A percentile compares a stretch with the other conserved stretches of the same genome.
phyloP scores from a whole-genome alignment of 92 coral and sea anemone species.

The Pocillopora grandis region DNA sequence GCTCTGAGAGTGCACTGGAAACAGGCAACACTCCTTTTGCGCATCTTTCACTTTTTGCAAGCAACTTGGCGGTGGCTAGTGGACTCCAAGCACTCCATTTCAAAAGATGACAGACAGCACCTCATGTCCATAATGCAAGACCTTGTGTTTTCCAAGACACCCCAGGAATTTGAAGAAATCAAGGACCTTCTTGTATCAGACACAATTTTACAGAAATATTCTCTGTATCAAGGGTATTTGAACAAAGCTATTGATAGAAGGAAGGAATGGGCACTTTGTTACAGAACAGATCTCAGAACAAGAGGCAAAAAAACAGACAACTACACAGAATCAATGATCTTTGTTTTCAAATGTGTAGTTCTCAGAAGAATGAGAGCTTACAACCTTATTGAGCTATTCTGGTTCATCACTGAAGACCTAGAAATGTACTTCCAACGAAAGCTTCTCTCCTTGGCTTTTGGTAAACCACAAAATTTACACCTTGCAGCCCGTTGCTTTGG shows the following conservation, averaged over 20 bases:
- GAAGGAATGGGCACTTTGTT: slow-evolving; percentile 50
- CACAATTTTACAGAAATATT: slow-evolving; percentile 30
- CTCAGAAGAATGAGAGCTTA: slow-evolving; percentile 48
- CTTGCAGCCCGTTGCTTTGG: slow-evolving; percentile 59
- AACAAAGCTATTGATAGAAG: slow-evolving; percentile 38
- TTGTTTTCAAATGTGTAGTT: slow-evolving; percentile 54
- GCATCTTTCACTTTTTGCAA: slow-evolving; percentile 61
- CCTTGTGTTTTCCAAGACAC: slow-evolving; percentile 51
- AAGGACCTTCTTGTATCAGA: slow-evolving; percentile 24
- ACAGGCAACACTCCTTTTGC: slow-evolving; percentile 41
- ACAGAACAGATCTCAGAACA: slow-evolving; percentile 36
- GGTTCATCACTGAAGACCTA: slow-evolving; percentile 54
- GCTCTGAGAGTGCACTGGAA: slow-evolving; percentile 46
- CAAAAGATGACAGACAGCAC: slow-evolving; percentile 49
- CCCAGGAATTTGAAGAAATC: slow-evolving; percentile 36
- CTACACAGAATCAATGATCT: slow-evolving; percentile 63
- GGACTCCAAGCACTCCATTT: slow-evolving; percentile 49
- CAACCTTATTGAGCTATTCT: slow-evolving; percentile 53
- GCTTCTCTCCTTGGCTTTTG: slow-evolving; percentile 47
- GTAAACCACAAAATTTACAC: slow-evolving; percentile 46
- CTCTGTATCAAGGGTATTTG: slow-evolving; percentile 37
- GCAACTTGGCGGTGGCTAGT: slow-evolving; percentile 67
- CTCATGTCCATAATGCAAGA: slow-evolving; percentile 50
- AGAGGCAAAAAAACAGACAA: slow-evolving; percentile 76
- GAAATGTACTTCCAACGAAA: slow-evolving; percentile 59